These are phyloP conservation scores for Temnothorax nylanderi DNA, from an alignment of 1,140 invertebrate species.

Conservation along the genomic window DNA sequence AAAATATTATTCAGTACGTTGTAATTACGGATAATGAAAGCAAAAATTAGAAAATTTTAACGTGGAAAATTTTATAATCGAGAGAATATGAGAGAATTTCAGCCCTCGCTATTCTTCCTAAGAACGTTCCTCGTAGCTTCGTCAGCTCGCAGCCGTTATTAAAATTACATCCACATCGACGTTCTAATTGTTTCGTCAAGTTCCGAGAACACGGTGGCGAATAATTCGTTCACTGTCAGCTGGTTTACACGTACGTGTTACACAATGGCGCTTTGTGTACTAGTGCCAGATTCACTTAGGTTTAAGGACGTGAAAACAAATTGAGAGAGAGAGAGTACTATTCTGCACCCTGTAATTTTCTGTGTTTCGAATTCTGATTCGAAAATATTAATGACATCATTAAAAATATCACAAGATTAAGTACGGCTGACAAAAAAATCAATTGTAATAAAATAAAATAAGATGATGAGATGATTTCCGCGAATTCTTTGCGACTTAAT, in stretches of 20 bases:
- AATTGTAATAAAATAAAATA: not conserved
- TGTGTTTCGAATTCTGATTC: not conserved
- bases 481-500: not conserved
- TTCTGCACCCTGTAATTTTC: not conserved
- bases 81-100: not conserved
- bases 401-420: too few species aligned
- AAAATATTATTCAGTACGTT: not conserved
- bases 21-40: not conserved
- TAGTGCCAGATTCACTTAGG: not conserved
- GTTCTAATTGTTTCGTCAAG: conserved; percentile 63
- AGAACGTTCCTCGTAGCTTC: not conserved
- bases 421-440: not conserved
- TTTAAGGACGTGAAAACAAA: conserved; percentile 13
- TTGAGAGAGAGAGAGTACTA: not conserved
- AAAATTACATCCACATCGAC: conserved; percentile 58
- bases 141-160: not conserved
- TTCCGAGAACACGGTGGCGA: conserved; percentile 52
- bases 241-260: not conserved
- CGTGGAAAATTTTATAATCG: not conserved
- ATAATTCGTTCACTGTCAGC: conserved; percentile 57
- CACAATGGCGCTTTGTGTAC: conserved; percentile 23
- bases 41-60: not conserved
- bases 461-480: not conserved
- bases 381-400: not conserved
- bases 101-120: not conserved